Base-by-base conservation (phyloP, 1,140 invertebrate genomes). In the fruit fly (Drosophila melanogaster) region DNA sequence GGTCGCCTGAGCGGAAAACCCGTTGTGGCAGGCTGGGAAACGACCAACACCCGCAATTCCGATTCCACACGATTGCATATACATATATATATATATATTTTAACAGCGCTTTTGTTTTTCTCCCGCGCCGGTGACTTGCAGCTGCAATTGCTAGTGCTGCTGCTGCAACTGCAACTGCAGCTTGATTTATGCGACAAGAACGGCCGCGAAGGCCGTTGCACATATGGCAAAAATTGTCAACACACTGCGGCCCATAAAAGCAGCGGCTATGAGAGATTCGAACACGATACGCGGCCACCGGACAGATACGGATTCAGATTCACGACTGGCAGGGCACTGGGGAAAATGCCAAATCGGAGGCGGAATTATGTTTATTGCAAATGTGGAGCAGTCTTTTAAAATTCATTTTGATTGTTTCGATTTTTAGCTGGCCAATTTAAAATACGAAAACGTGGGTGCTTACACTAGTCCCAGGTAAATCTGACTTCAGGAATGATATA, bases 181-280 rank as follows among this genome's bases (percentile, higher is more conserved):
- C 44, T 66, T 87, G 84, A 87, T 87, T 87, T 87, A 87, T 90
- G 67, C 77, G 80, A 83, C 79, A 83, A 69, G 71, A 79, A 61
- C 75, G 55, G 76, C 70, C 57, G 43, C 71, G 81, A 86, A 86
- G 81, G 81, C 83, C 81, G 84, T 79, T 71, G 79, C 83, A 78
- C 83, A 87, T 72, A 83, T 89, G 84, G 84, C 83, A 79, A 83
- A 77, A 89, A 87, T 87, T 87, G 83, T 87, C 83, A 87, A 89
- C 84, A 86, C 59, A 80, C 60, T 59, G 75, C 71, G 58, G 72
- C 53, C 74, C 74, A 77, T 77, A 77, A 77, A 76, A 66, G 61
- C 75, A 55, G 62, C 61, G 51, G 50, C 79, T 73, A 64, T 67
- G 62, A 72, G 71, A 77, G 71, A 77, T 76, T 56, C 75, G 83